phyloP scores from a whole-genome alignment of 1,140 invertebrate genomes.

The Bicyclus anynana region DNA sequence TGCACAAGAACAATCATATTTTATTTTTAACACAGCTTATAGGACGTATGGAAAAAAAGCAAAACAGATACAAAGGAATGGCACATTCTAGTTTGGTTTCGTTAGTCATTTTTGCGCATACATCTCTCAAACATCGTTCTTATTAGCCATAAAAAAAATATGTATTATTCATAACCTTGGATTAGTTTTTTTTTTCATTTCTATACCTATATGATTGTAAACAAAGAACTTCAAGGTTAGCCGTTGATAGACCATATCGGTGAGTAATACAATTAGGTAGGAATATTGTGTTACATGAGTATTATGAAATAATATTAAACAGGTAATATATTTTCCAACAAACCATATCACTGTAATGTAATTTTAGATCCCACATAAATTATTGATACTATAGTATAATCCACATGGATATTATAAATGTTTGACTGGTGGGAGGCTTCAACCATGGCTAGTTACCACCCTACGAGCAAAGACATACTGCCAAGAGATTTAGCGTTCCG shows the following conservation, averaged over 20 bases:
- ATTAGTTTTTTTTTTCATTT: constrained; percentile 12
- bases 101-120: no score
- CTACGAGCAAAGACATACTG: no score
- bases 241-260: not conserved
- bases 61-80: not conserved
- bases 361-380: no score
- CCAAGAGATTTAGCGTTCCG: no score
- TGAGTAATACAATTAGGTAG: not conserved
- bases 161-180: constrained; percentile 11
- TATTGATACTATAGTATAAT: no score
- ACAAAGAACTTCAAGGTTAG: constrained; percentile 59
- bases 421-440: no score
- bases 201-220: constrained; percentile 35
- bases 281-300: not conserved
- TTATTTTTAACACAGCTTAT: no score
- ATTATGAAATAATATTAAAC: not conserved
- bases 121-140: not conserved
- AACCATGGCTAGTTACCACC: no score
- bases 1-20: not conserved
- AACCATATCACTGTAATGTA: no score
- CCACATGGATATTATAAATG: no score
- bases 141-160: not conserved
- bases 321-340: no score
- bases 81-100: not conserved
- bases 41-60: no score